A percentile compares a stretch with the other conserved stretches of the same genome.
phyloP scores from a whole-genome alignment of 2,113 vertebrate genomes.

The Macheiramphus alcinus region DNA sequence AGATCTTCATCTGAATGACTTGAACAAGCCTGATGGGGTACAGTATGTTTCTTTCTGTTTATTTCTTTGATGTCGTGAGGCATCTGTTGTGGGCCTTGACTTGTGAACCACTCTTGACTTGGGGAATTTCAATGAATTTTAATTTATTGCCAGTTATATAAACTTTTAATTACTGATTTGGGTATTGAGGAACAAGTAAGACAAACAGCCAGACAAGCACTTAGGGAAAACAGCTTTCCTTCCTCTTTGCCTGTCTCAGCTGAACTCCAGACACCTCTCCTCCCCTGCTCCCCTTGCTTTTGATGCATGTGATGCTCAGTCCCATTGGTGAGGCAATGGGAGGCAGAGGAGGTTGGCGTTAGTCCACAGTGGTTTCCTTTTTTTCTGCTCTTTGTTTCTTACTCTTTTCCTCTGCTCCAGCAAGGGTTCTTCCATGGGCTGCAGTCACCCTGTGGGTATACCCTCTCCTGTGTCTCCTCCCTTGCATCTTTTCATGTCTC shows the following conservation, averaged over 20 bases:
- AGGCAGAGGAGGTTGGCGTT: not conserved
- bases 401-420: not conserved
- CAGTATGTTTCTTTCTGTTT: not conserved
- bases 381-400: not conserved
- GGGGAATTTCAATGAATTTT: not conserved
- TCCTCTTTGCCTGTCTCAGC: not conserved
- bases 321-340: accelerated
- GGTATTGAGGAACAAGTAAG: not conserved
- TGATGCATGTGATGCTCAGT: not conserved
- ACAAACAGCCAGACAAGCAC: not conserved
- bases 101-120: not conserved
- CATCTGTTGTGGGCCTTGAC: not conserved
- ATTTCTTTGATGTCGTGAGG: not conserved
- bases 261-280: not conserved
- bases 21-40: slow-evolving; percentile 82
- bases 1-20: slow-evolving; percentile 85
- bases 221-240: not conserved
- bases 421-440: not conserved
- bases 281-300: not conserved
- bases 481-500: not conserved
- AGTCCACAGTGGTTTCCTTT: not conserved
- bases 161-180: not conserved
- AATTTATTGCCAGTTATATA: not conserved
- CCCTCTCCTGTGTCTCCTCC: not conserved
- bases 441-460: not conserved